Evolutionary conservation across 1,140 invertebrate genomes (phyloP), one percentile per base, ranked within the genome.

Genomic region (Drosophila tani): DNA sequence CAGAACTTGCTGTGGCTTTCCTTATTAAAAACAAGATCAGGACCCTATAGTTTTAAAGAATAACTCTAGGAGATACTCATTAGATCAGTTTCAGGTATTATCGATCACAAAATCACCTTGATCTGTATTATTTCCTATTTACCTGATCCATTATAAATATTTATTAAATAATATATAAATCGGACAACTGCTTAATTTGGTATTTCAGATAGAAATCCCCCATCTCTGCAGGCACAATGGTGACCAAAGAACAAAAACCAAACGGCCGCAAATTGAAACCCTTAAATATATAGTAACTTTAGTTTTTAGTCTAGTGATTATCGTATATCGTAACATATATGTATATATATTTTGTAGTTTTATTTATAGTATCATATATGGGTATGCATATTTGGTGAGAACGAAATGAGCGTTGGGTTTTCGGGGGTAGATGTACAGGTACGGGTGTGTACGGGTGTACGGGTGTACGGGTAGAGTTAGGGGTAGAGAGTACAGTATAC

Each of bases 401-500:
- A 17, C 45, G 29, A 21, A 35, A 56, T 56, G 53, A 56, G 53
- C 17, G 46, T 41, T 47, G 19, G 69, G 49, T 51, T 41, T n/a
- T 12, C n/a, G 29, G 15, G 12, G 19, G 32, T 21, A 9, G 32
- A 55, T 38, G 51, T 59, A 29, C 24, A n/a, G 45, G 24, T 27
- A 38, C 49, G 21, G 32, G 14, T 29, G 14, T 29, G 38, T 50
- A 69, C 56, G 15, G 66, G 49, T 50, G 63, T 65, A 62, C 63
- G 12, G 55, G 32, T 35, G 56, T 58, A 56, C 53, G 41, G 56
- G 82, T 70, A 38, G 70, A 64, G 65, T 63, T 60, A 19, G 55
- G 58, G 47, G 46, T 64, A 60, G 74, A 69, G 64, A 75, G 63
- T 46, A 69, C 56, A 71, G 67, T 78, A 79, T 81, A 85, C 62